Evolutionary conservation across 1,140 invertebrate species (phyloP).

Genomic region (Branchinecta lynchi): DNA sequence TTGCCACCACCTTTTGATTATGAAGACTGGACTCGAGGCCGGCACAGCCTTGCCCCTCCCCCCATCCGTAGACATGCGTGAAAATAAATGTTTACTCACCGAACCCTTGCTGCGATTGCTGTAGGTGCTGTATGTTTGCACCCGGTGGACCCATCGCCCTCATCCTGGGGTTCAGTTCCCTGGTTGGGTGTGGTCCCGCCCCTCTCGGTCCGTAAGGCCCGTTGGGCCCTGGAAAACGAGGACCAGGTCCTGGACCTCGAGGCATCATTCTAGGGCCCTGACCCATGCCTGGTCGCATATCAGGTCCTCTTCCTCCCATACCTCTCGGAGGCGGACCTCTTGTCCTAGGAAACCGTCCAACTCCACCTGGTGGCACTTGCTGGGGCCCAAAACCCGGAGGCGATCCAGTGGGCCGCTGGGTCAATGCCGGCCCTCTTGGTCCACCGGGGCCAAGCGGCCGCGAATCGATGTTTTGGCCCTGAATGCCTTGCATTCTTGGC

Average conservation of each 20-base stretch:
- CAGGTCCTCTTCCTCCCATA: slow-evolving; percentile 16
- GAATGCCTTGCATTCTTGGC: background rate
- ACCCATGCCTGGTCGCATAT: slow-evolving; percentile 21
- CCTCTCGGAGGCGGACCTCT: slow-evolving; percentile 20
- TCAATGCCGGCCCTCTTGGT: slow-evolving; percentile 9
- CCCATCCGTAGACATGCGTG: slow-evolving; percentile 16
- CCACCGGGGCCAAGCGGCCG: background rate
- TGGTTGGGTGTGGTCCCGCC: slow-evolving; percentile 11
- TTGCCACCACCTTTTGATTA: no score
- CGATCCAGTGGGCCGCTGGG: slow-evolving; percentile 12
- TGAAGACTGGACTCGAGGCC: no score
- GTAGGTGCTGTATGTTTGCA: slow-evolving; percentile 15
- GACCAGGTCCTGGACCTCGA: slow-evolving; percentile 22
- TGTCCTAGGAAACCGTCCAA: slow-evolving; percentile 19
- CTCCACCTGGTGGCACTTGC: slow-evolving; percentile 14
- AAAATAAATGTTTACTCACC: background rate
- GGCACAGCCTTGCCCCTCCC: slow-evolving; percentile 16
- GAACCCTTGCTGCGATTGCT: slow-evolving; percentile 20
- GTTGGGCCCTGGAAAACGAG: background rate
- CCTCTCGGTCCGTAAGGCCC: slow-evolving; percentile 13
- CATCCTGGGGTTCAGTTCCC: slow-evolving; percentile 11
- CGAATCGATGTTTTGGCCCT: background rate
- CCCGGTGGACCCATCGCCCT: slow-evolving; percentile 14
- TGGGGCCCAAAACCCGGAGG: slow-evolving; percentile 9
- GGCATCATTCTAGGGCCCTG: slow-evolving; percentile 21